These are phyloP conservation scores for Spilarctia lutea DNA, from an alignment of 2,888 invertebrate species.

Conservation along the genomic window DNA sequence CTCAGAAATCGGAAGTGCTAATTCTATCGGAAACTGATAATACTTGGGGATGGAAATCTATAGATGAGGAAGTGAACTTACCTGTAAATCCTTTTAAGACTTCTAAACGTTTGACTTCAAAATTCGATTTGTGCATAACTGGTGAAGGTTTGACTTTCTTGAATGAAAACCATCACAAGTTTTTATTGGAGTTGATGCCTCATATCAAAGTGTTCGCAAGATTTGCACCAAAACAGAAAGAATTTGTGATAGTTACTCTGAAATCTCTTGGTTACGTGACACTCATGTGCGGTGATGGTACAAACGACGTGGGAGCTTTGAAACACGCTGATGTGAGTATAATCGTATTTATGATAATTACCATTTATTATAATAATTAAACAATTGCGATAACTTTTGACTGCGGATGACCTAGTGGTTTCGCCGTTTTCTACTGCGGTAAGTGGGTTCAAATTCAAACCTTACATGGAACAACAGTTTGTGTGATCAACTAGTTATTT, in stretches of 20 bases:
- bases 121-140: conserved; percentile 97
- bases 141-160: conserved; percentile 95
- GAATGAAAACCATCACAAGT: conserved; percentile 86
- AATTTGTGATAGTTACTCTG: conserved; percentile 95
- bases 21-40: conserved; percentile 86
- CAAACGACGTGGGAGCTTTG: conserved; percentile 99
- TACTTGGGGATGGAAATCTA: conserved; percentile 92
- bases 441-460: too few relatives aligned
- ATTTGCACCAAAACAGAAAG: conserved; percentile 99
- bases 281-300: conserved; percentile 99
- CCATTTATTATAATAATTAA: too few relatives aligned
- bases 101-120: conserved; percentile 87
- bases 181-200: conserved; percentile 92
- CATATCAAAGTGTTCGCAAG: conserved; percentile 97
- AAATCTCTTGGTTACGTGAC: conserved; percentile 96
- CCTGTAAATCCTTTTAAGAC: conserved; percentile 82
- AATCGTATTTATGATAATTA: too few relatives aligned
- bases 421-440: too few relatives aligned
- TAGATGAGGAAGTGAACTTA: conserved; percentile 87
- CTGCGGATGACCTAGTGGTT: too few relatives aligned
- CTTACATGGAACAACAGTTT: too few relatives aligned
- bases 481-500: too few relatives aligned
- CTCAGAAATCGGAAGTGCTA: conserved; percentile 89
- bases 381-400: not conserved
- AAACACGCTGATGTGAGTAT: conserved; percentile 98